Conservation (phyloP, 2,113 vertebrate genomes). For the Campylomormyrus tamandua region DNA sequence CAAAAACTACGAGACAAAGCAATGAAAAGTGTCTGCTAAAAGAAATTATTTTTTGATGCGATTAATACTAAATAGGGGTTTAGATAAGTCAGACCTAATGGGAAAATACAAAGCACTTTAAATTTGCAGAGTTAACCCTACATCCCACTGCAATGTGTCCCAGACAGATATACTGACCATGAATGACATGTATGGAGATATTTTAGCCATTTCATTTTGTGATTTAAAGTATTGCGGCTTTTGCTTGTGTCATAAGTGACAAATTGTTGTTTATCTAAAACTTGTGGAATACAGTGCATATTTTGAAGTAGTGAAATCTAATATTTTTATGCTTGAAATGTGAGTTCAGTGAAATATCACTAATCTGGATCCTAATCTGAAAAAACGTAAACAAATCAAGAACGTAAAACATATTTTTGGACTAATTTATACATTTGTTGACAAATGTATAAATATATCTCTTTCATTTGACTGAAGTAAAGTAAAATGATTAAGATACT, state of each 20-base stretch:
- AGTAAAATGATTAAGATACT: conserved; percentile 21
- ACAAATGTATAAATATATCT: conserved; percentile 24
- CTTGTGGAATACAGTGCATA: background rate
- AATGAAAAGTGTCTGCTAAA: background rate
- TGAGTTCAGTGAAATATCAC: background rate
- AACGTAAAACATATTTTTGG: conserved; percentile 5
- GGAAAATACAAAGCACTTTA: background rate
- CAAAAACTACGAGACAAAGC: background rate
- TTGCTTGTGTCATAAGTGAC: too few species aligned
- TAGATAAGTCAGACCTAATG: background rate
- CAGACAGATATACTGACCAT: background rate
- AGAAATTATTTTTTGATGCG: background rate
- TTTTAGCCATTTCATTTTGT: background rate
- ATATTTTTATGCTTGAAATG: background rate
- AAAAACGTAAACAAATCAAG: background rate
- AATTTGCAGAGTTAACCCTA: background rate
- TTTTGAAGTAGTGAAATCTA: background rate
- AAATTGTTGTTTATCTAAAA: background rate
- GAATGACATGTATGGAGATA: background rate
- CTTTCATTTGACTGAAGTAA: background rate
- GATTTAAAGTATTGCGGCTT: background rate
- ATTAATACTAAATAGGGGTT: background rate
- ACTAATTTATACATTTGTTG: conserved; percentile 19
- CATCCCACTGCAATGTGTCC: background rate
- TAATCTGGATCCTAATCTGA: conserved; percentile 17